Conservation (phyloP, 2,113 vertebrate genomes). For the Phalacrocorax carbo region DNA sequence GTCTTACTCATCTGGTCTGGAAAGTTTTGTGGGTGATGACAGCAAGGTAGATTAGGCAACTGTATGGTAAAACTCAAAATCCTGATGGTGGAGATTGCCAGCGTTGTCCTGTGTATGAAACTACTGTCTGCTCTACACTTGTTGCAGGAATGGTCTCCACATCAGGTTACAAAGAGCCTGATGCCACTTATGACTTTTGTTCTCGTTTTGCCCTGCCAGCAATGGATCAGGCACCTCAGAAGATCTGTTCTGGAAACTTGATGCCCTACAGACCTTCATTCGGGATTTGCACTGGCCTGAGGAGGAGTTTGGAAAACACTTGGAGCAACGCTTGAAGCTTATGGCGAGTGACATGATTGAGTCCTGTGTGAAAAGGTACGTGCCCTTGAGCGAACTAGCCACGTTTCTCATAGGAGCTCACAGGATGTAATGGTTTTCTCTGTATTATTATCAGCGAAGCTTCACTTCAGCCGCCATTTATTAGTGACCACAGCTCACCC, state of each 20-base stretch:
- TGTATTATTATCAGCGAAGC: background rate
- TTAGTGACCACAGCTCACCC: background rate
- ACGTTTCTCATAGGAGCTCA: background rate
- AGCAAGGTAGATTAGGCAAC: conserved; percentile 72
- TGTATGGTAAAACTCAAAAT: conserved; percentile 84
- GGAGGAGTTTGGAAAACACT: conserved; percentile 97
- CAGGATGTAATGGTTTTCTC: background rate
- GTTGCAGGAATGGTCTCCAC: conserved; percentile 70
- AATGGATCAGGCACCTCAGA: conserved; percentile 97
- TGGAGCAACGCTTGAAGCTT: conserved; percentile 94
- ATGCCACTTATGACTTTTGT: conserved; percentile 46
- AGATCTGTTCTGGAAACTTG: conserved; percentile 98
- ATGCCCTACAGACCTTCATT: conserved; percentile 97
- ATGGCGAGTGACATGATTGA: conserved; percentile 99
- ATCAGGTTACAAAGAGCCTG: conserved; percentile 52
- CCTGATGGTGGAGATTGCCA: conserved; percentile 78
- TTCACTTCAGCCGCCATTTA: background rate
- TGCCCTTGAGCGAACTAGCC: background rate
- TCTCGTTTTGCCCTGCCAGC: conserved; percentile 79
- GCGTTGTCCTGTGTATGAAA: conserved; percentile 78
- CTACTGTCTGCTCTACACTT: conserved; percentile 71
- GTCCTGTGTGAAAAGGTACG: conserved; percentile 94
- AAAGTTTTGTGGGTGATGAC: conserved; percentile 68
- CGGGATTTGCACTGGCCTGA: conserved; percentile 98
- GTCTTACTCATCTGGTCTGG: conserved; percentile 74